Percentiles rank a stretch among this genome's conserved stretches.
phyloP scores from a whole-genome alignment of 2,797 vertebrate species.

The Podarcis siculus region DNA sequence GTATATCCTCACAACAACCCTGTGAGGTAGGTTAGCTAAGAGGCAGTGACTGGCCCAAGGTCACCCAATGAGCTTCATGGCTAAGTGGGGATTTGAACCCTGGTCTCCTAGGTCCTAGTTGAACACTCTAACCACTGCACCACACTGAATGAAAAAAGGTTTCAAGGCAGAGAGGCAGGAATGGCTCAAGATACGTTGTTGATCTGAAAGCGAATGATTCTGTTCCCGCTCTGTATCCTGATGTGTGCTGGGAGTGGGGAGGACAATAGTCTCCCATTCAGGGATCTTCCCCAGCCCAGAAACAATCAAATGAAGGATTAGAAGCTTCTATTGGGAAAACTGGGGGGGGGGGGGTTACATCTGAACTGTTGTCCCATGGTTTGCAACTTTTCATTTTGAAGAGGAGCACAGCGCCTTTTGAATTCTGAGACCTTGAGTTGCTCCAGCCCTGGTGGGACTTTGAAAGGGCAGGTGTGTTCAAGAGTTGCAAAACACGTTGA shows the following conservation, averaged over 20 bases:
- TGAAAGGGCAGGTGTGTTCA: background rate
- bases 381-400: too few relatives aligned
- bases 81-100: too few relatives aligned
- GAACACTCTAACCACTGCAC: too few relatives aligned
- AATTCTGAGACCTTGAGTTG: too few relatives aligned
- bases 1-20: too few relatives aligned
- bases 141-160: background rate
- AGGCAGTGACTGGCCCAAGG: too few relatives aligned
- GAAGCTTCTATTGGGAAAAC: background rate
- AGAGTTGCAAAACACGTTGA: background rate
- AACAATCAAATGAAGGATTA: background rate
- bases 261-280: background rate
- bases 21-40: too few relatives aligned
- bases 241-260: background rate
- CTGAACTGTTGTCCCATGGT: background rate
- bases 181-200: background rate
- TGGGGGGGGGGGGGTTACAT: too few relatives aligned
- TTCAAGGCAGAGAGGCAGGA: background rate
- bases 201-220: background rate
- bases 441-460: background rate
- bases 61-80: too few relatives aligned
- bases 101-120: too few relatives aligned
- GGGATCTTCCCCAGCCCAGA: background rate
- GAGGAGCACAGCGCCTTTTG: too few relatives aligned
- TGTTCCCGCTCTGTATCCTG: background rate